Evolutionary conservation across 2,888 invertebrate species (phyloP).

Genomic region (Nemoura dubitans): DNA sequence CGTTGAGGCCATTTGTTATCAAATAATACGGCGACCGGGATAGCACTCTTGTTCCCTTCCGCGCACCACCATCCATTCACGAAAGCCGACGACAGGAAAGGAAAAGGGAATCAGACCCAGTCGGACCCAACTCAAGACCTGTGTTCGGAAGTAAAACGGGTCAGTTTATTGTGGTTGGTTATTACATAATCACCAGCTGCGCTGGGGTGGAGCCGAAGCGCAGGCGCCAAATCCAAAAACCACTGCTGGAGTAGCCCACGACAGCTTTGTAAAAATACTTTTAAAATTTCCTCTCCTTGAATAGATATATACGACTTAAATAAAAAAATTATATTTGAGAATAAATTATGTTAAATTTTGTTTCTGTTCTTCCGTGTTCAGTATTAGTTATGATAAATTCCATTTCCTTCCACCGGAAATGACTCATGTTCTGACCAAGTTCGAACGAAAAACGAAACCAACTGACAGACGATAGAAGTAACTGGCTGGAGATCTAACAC

Average conservation of each 20-base stretch:
- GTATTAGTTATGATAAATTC: background rate
- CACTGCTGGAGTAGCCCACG: background rate
- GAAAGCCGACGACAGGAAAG: too few relatives aligned
- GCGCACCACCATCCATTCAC: background rate
- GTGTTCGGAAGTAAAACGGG: background rate
- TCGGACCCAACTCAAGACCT: background rate
- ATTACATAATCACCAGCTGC: background rate
- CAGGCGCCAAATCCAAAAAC: background rate
- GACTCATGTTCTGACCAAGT: background rate
- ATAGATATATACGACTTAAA: too few relatives aligned
- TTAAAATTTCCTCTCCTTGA: background rate
- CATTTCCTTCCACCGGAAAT: background rate
- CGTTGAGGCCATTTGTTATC: background rate
- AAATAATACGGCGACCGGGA: background rate
- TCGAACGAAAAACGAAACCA: background rate
- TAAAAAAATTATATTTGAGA: background rate
- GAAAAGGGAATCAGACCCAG: too few relatives aligned
- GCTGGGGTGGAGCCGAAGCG: background rate
- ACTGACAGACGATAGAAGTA: background rate
- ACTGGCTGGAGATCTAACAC: background rate
- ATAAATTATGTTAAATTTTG: background rate
- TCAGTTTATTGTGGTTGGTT: background rate
- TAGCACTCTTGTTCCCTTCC: background rate
- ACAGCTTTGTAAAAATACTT: background rate
- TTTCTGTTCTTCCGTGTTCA: background rate